These are phyloP conservation scores for Pterocles burchelli DNA, from an alignment of 2,113 vertebrate species.

Conservation along the genomic window DNA sequence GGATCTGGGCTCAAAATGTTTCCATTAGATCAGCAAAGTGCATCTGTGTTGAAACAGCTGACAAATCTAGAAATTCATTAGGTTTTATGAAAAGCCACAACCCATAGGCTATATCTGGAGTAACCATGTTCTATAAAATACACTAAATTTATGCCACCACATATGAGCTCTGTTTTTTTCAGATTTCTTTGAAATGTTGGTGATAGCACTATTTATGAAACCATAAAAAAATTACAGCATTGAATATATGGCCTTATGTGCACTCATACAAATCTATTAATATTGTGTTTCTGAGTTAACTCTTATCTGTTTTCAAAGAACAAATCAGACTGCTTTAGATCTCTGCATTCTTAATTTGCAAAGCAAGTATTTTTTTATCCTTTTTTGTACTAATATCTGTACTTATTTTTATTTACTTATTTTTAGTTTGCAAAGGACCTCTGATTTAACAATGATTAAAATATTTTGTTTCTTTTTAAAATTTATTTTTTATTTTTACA, in stretches of 20 bases:
- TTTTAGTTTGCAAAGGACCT: neutral
- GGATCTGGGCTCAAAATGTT: constrained; percentile 72
- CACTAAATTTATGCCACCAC: constrained; percentile 63
- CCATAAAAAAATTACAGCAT: constrained; percentile 67
- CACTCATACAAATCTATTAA: constrained; percentile 66
- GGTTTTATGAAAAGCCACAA: constrained; percentile 78
- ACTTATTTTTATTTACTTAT: too few relatives aligned
- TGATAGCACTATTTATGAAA: constrained; percentile 74
- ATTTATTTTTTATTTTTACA: neutral
- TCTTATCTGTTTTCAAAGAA: constrained; percentile 43
- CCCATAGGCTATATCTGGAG: constrained; percentile 68
- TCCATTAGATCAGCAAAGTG: constrained; percentile 73
- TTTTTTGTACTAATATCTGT: neutral
- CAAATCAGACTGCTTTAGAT: constrained; percentile 10
- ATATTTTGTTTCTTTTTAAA: neutral
- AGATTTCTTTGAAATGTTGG: constrained; percentile 70
- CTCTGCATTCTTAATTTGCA: neutral
- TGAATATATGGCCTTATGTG: constrained; percentile 66
- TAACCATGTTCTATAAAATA: constrained; percentile 71
- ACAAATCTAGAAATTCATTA: constrained; percentile 78
- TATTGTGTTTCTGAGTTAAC: constrained; percentile 13
- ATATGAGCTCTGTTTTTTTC: constrained; percentile 55
- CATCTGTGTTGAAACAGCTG: constrained; percentile 77
- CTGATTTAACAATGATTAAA: neutral
- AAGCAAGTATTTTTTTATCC: neutral